These are phyloP conservation scores for Gallinago media DNA, from an alignment of 2,113 vertebrate species.

Conservation along the genomic window DNA sequence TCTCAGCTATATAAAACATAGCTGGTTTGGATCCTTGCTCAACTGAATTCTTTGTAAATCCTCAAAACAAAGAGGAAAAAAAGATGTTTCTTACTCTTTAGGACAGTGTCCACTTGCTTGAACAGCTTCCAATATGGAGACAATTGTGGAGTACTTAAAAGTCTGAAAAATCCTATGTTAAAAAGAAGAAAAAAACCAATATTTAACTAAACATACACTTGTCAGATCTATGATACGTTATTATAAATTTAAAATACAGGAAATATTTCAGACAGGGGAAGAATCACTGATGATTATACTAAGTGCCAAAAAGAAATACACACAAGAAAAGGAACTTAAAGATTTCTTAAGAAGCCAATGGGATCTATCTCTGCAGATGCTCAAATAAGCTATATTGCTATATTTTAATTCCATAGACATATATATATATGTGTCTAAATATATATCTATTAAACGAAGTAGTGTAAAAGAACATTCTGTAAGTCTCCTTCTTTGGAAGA, in stretches of 20 bases:
- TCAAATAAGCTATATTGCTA: background rate
- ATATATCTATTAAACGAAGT: background rate
- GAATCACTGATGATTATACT: background rate
- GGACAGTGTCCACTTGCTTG: background rate
- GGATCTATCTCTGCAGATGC: background rate
- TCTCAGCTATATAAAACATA: background rate
- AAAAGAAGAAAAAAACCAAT: background rate
- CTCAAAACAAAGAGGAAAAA: background rate
- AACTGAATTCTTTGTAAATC: background rate
- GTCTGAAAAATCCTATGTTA: background rate
- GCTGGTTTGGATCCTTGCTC: background rate
- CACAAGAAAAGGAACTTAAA: background rate
- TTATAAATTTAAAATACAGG: background rate
- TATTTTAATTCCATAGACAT: background rate
- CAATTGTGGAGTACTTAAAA: background rate
- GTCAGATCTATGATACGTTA: background rate
- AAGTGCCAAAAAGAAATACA: background rate
- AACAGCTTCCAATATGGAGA: constrained; percentile 24
- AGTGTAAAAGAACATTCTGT: background rate
- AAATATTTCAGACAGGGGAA: background rate
- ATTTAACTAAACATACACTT: background rate
- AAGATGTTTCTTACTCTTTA: background rate
- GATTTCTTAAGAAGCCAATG: background rate
- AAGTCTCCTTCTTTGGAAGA: background rate
- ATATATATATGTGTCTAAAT: background rate